A percentile compares a stretch with the other conserved stretches of the same genome.
These are phyloP conservation scores for Bombycilla garrulus DNA, from an alignment of 2,113 vertebrate genomes.

Conservation along the genomic window DNA sequence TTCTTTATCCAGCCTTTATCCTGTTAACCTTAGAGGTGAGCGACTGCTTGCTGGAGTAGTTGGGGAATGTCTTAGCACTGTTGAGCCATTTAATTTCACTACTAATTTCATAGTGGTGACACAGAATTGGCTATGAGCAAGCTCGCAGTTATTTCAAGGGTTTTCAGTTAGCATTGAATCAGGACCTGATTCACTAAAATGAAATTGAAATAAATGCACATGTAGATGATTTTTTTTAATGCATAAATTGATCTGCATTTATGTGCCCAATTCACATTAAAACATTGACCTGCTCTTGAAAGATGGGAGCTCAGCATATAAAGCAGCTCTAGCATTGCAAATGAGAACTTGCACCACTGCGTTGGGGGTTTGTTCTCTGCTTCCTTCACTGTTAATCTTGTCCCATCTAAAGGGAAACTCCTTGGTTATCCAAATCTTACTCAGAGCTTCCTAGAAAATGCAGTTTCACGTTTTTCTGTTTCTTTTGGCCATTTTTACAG, in stretches of 20 bases:
- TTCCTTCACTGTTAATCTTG: neutral
- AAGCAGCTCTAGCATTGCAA: neutral
- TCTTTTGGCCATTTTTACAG: neutral
- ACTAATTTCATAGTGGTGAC: constrained; percentile 45
- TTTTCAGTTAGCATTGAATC: constrained; percentile 45
- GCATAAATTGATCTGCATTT: constrained; percentile 59
- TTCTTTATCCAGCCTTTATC: constrained; percentile 82
- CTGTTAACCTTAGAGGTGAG: constrained; percentile 80
- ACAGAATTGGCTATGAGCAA: constrained; percentile 55
- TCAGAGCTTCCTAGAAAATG: neutral
- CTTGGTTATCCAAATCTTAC: neutral
- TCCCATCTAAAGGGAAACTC: neutral
- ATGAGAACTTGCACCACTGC: neutral
- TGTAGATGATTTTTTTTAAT: constrained; percentile 63
- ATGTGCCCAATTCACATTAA: constrained; percentile 54
- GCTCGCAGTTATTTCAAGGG: constrained; percentile 59
- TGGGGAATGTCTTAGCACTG: constrained; percentile 61
- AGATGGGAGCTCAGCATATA: constrained; percentile 34
- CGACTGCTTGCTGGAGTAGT: constrained; percentile 66
- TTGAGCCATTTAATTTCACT: constrained; percentile 66
- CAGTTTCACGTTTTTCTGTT: neutral
- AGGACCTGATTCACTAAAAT: constrained; percentile 60
- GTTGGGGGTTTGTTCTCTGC: fast-evolving
- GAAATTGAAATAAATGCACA: constrained; percentile 67
- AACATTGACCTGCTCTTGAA: constrained; percentile 58